Conservation (phyloP, 2,113 vertebrate species). For the Hippotragus niger region DNA sequence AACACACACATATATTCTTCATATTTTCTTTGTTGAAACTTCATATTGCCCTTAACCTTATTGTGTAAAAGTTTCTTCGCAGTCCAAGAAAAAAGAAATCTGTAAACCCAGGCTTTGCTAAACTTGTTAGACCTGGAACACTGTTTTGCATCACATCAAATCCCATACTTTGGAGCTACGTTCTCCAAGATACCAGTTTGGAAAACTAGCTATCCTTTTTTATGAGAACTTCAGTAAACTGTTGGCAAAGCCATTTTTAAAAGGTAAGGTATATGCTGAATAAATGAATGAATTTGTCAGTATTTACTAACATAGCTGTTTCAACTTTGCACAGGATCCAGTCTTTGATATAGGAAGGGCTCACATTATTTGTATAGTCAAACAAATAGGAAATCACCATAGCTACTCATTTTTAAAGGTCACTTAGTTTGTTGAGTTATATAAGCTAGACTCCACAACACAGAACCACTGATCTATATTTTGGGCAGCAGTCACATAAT, state of each 20-base stretch:
- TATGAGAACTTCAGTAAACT: not conserved
- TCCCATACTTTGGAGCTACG: not conserved
- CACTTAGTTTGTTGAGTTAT: not conserved
- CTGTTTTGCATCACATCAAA: not conserved
- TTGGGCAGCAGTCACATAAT: not conserved
- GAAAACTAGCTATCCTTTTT: not conserved
- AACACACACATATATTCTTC: not conserved
- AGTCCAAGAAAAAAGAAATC: not conserved
- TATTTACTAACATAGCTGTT: not conserved
- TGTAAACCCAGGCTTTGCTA: not conserved
- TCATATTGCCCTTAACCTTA: not conserved
- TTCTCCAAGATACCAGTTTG: not conserved
- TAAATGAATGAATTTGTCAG: not conserved
- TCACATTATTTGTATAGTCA: not conserved
- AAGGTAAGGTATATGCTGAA: not conserved
- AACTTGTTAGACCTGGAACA: not conserved
- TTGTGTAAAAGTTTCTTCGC: not conserved
- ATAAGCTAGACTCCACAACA: not conserved
- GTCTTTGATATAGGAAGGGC: not conserved
- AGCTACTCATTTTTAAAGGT: not conserved
- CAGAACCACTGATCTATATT: not conserved
- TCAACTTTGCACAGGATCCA: not conserved
- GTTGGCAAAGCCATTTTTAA: slow-evolving; percentile 20
- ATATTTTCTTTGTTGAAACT: not conserved
- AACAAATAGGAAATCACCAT: not conserved